These are phyloP conservation scores for Agraylea sexmaculata DNA, from an alignment of 1,140 invertebrate genomes.

Conservation along the genomic window DNA sequence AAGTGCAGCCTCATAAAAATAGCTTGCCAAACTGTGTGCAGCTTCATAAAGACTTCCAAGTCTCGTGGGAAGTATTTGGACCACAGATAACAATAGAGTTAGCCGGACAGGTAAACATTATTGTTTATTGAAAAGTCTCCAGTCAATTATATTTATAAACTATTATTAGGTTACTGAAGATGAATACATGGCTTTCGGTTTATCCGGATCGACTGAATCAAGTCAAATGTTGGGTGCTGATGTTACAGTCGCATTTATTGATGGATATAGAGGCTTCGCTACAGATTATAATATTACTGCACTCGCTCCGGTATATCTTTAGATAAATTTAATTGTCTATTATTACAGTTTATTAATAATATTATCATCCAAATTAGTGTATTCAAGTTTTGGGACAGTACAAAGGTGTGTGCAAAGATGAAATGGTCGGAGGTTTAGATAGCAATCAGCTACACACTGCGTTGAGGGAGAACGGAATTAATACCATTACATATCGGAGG, in stretches of 20 bases:
- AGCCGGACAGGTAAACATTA: conserved; percentile 57
- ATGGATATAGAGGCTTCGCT: conserved; percentile 57
- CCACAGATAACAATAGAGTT: conserved; percentile 79
- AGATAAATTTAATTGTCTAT: conserved; percentile 1
- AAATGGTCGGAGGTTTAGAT: conserved; percentile 61
- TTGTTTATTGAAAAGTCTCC: conserved; percentile 30
- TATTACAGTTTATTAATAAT: conserved; percentile 5
- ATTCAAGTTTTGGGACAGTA: conserved; percentile 73
- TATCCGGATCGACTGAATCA: conserved; percentile 58
- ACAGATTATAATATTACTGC: conserved; percentile 80
- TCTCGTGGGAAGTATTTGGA: conserved; percentile 83
- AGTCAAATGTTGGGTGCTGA: conserved; percentile 80
- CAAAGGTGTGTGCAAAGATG: conserved; percentile 76
- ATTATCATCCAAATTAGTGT: conserved; percentile 45
- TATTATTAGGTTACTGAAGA: conserved; percentile 44
- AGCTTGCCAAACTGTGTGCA: conserved; percentile 72
- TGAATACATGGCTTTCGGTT: conserved; percentile 80
- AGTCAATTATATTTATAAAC: background rate
- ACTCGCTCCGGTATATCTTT: conserved; percentile 52
- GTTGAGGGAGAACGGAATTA: conserved; percentile 59
- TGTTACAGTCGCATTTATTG: conserved; percentile 65
- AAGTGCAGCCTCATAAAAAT: conserved; percentile 35
- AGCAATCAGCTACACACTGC: conserved; percentile 65
- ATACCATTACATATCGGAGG: conserved; percentile 65
- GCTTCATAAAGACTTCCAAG: conserved; percentile 69